Conservation (phyloP, 2,888 invertebrate genomes). For the Acrobasis consociella region DNA sequence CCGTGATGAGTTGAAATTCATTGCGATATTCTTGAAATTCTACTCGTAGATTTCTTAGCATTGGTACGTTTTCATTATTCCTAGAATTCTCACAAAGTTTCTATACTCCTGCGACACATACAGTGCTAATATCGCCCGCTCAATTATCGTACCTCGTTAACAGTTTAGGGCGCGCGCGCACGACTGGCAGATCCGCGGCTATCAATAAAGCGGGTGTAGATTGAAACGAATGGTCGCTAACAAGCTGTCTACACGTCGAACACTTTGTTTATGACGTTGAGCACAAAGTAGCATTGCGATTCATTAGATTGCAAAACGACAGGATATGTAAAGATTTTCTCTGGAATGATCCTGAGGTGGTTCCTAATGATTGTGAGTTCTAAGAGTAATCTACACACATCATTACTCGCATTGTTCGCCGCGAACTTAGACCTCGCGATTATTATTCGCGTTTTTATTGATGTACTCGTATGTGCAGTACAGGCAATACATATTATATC, state of each 20-base stretch:
- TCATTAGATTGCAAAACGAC: background rate
- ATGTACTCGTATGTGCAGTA: too few species aligned
- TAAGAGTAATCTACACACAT: too few species aligned
- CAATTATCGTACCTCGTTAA: constrained; percentile 27
- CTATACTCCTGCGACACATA: constrained; percentile 1
- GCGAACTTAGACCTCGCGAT: too few species aligned
- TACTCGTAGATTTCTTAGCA: too few species aligned
- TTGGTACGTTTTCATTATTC: background rate
- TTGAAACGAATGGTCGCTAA: constrained; percentile 56
- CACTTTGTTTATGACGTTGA: background rate
- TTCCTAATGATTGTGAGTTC: too few species aligned
- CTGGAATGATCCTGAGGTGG: too few species aligned
- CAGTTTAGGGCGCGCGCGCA: constrained; percentile 41
- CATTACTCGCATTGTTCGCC: too few species aligned
- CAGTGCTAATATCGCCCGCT: constrained; percentile 14
- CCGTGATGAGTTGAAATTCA: too few species aligned
- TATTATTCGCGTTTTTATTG: too few species aligned
- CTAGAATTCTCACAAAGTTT: background rate
- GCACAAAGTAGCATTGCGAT: background rate
- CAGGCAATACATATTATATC: too few species aligned
- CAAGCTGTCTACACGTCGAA: constrained; percentile 34
- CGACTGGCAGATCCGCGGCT: constrained; percentile 51
- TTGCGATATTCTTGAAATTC: too few species aligned
- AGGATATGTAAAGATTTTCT: too few species aligned
- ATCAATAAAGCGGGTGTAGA: constrained; percentile 51